Conservation (phyloP, 2,888 invertebrate genomes). For the Scelioninae gen. 1 region DNA sequence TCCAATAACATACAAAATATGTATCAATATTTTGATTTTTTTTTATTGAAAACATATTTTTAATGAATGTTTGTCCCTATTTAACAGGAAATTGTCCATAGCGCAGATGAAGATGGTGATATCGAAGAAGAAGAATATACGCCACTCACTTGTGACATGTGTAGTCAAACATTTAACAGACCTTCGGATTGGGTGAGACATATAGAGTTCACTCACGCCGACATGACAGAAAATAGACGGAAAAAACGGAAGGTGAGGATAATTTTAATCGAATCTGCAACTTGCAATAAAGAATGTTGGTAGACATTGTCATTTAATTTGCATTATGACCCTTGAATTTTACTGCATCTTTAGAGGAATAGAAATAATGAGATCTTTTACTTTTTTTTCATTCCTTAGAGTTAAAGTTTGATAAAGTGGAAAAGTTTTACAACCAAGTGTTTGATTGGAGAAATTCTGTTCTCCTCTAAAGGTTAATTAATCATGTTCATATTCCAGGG, state of each 20-base stretch:
- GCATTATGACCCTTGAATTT: neutral
- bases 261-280: too few species aligned
- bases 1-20: too few species aligned
- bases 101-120: constrained; percentile 84
- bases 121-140: constrained; percentile 88
- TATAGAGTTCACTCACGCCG: constrained; percentile 90
- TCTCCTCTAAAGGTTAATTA: neutral
- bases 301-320: neutral
- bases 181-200: constrained; percentile 94
- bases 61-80: neutral
- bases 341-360: too few species aligned
- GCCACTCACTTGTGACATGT: constrained; percentile 92
- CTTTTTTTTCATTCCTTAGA: too few species aligned
- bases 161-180: constrained; percentile 92
- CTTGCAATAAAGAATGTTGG: too few species aligned
- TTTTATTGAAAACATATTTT: too few species aligned
- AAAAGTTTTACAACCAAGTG: too few species aligned
- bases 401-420: too few species aligned
- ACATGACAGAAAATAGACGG: constrained; percentile 85
- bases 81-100: constrained; percentile 82
- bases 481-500: constrained; percentile 83
- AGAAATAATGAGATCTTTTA: too few species aligned
- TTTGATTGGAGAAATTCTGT: too few species aligned
- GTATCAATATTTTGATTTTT: too few species aligned
- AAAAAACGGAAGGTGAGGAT: constrained; percentile 83